phyloP scores from a whole-genome alignment of 2,888 invertebrate genomes.

The Galerucella calmariensis region DNA sequence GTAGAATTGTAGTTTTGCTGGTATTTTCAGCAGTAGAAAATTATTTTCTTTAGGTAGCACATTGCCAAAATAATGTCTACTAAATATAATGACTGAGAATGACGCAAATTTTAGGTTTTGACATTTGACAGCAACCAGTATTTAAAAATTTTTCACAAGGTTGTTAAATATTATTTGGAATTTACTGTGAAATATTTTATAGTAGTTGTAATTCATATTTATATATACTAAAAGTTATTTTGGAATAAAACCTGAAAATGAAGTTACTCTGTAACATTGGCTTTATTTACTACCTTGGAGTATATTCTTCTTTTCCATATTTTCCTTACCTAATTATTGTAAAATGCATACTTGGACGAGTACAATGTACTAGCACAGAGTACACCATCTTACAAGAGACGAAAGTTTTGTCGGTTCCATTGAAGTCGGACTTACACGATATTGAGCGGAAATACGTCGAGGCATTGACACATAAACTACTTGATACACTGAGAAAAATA shows the following conservation, averaged over 20 bases:
- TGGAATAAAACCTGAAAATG: constrained; percentile 24
- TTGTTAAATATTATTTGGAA: constrained; percentile 28
- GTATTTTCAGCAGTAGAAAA: background rate
- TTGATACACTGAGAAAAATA: too few species aligned
- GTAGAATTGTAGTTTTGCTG: background rate
- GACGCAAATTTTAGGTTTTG: constrained; percentile 3
- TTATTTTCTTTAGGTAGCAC: background rate
- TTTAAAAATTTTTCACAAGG: constrained; percentile 6
- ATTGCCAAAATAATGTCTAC: background rate
- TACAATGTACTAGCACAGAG: too few species aligned
- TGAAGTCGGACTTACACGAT: too few species aligned
- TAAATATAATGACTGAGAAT: constrained; percentile 24
- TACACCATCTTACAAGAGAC: too few species aligned
- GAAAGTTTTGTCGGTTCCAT: too few species aligned
- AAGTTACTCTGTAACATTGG: background rate
- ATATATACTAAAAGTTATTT: constrained; percentile 26
- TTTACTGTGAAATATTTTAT: constrained; percentile 27
- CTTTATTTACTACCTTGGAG: background rate
- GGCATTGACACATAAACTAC: too few species aligned
- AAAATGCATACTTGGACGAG: too few species aligned
- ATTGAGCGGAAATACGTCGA: too few species aligned
- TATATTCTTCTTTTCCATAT: too few species aligned
- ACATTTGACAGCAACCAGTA: background rate
- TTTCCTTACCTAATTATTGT: too few species aligned
- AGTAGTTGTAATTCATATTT: constrained; percentile 21